Base-by-base conservation (phyloP, 2,113 vertebrate species). In the Abramis brama region DNA sequence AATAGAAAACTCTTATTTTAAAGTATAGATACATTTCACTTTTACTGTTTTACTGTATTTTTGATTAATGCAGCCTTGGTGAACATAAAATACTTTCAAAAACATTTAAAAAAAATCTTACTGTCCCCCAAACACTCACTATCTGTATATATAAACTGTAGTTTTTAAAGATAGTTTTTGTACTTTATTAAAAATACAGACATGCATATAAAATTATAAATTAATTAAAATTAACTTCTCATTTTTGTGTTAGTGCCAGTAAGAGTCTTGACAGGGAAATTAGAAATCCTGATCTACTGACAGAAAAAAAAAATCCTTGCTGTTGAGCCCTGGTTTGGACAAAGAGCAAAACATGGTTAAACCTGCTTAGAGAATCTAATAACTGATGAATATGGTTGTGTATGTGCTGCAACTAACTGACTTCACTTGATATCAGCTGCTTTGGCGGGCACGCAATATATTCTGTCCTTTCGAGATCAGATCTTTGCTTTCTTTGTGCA, bases 401-500 rank as follows among this genome's bases (percentile, higher is more conserved):
- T 82, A 39, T 82, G 71, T 57, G 79, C 74, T 83, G 25, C 43
- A 76, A 75, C 79, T 82, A 86, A 80, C 59, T 12, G 64, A 39
- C 82, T 52, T 82, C 80, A 80, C 83, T 83, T 77, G 59, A 76
- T 59, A 75, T 85, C 64, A 68, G 78, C 73, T 89, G 82, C 86
- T 87, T 83, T 78, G 80, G 55, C 66, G 64, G 64, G 59, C 64
- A 55, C 43, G 30, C 74, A 83, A 57, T 84, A 82, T 64, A 71
- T 75, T 76, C 83, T 60, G 47, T 79, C 77, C 79, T 89, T 75
- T 87, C 73, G 55, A 79, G 23, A 89, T 71, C 80, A 78, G 84
- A 71, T 83, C 88, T 89, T 89, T 85, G 88, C 88, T 89, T 73
- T 59, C 86, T 89, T 45, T 85, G 83, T 78, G 88, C 88, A 89